Conservation (phyloP, 2,113 vertebrate species). For the Eidolon helvum region DNA sequence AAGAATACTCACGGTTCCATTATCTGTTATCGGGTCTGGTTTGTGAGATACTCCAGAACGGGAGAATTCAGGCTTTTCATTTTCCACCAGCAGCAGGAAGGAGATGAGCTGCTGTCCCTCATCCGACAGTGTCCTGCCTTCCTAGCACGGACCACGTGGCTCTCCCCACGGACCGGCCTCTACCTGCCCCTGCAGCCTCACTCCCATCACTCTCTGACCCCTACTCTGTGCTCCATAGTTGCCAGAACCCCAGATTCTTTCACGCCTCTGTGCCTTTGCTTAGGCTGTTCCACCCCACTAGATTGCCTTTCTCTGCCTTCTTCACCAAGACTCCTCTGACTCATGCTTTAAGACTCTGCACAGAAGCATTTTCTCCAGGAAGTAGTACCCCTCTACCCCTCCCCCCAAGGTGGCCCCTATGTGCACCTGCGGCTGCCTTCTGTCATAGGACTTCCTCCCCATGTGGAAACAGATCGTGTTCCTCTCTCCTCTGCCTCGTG, state of each 20-base stretch:
- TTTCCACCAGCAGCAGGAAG: neutral
- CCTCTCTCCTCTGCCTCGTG: neutral
- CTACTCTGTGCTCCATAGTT: neutral
- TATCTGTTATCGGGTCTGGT: neutral
- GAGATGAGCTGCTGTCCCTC: neutral
- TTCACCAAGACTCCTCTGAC: neutral
- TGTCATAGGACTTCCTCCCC: neutral
- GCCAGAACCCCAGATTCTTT: neutral
- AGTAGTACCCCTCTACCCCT: no score
- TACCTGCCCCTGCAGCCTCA: neutral
- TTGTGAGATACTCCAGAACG: neutral
- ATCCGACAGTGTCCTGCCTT: fast-evolving
- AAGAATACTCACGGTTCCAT: neutral
- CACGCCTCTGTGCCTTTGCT: neutral
- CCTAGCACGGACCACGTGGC: neutral
- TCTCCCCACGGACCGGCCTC: neutral
- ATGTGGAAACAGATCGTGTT: fast-evolving
- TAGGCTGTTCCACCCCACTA: neutral
- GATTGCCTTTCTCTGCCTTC: neutral
- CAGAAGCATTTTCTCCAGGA: neutral
- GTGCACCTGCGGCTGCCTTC: neutral
- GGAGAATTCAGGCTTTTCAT: neutral
- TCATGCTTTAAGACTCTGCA: neutral
- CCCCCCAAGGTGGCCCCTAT: neutral
- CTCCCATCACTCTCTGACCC: neutral